phyloP scores from a whole-genome alignment of 2,113 vertebrate species.

The Zootoca vivipara region DNA sequence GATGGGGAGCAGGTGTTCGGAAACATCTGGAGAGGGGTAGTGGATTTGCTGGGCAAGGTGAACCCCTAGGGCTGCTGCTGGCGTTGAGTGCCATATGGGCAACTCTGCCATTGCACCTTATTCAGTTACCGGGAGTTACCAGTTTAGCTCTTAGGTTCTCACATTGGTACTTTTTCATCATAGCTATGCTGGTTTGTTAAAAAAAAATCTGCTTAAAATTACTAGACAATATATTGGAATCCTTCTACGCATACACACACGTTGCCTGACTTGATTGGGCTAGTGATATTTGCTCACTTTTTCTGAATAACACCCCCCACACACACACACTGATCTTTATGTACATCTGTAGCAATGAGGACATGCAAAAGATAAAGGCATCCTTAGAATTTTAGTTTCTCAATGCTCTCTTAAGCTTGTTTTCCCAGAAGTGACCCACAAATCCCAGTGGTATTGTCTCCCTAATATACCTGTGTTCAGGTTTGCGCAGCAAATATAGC shows the following conservation, averaged over 20 bases:
- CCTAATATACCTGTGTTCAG: background rate
- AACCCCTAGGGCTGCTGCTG: no score
- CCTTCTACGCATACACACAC: background rate
- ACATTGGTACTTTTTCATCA: background rate
- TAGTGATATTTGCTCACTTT: background rate
- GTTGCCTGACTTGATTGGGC: background rate
- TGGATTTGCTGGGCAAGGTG: background rate
- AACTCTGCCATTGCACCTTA: background rate
- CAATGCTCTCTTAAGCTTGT: background rate
- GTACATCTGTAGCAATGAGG: background rate
- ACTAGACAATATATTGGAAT: no score
- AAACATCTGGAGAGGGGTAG: background rate
- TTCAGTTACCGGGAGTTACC: background rate
- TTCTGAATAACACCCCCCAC: background rate
- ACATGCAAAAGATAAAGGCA: background rate
- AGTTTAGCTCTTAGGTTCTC: background rate
- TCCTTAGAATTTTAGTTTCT: background rate
- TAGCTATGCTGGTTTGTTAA: background rate
- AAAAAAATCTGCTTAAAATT: no score
- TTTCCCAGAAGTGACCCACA: background rate
- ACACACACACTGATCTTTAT: background rate
- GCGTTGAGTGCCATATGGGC: background rate
- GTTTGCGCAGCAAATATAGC: background rate
- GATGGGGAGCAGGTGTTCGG: background rate
- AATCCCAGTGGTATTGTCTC: background rate